Evolutionary conservation across 2,888 invertebrate genomes (phyloP).

Genomic region (Synergus laeviventris): DNA sequence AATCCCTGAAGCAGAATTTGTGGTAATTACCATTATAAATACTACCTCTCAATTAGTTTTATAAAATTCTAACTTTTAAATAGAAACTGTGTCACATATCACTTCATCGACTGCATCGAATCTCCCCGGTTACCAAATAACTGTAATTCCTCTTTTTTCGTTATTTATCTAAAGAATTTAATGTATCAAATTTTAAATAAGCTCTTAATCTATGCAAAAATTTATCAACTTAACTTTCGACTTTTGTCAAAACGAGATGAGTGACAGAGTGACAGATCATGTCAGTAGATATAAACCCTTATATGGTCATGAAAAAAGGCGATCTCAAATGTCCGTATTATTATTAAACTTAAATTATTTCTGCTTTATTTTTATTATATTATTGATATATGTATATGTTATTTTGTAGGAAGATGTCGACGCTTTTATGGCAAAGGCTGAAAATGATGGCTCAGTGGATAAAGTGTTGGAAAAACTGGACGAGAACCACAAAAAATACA

Average conservation of each 20-base stretch:
- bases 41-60: background rate
- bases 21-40: constrained; percentile 80
- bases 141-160: background rate
- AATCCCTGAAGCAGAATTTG: constrained; percentile 92
- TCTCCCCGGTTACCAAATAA: background rate
- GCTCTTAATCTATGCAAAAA: background rate
- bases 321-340: background rate
- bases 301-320: constrained; percentile 62
- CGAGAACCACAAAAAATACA: constrained; percentile 96
- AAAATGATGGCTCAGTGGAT: constrained; percentile 90
- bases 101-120: background rate
- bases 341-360: background rate
- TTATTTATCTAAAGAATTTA: background rate
- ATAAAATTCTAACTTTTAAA: constrained; percentile 32
- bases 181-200: background rate
- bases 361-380: background rate
- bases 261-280: background rate
- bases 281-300: constrained; percentile 50
- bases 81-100: background rate
- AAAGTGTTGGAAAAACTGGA: constrained; percentile 91
- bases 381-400: background rate
- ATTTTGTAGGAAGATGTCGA: constrained; percentile 92
- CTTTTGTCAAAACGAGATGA: background rate
- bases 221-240: background rate
- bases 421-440: constrained; percentile 90